Base-by-base conservation (phyloP, 2,113 vertebrate species). In the Dipodomys spectabilis region DNA sequence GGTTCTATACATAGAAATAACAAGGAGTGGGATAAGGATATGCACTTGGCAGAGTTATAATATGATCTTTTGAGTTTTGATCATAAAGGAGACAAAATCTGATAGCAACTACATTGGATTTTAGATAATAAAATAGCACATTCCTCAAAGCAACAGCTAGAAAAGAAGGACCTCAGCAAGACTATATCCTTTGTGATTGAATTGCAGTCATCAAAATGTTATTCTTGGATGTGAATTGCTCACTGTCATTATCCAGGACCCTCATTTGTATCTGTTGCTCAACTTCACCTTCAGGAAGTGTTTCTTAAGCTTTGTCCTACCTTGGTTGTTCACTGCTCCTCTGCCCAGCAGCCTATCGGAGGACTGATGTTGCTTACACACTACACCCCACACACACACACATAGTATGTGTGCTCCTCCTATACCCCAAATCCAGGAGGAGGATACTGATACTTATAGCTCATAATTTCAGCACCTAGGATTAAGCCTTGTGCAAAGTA, bases 31-130 rank as follows among this genome's bases (percentile, higher is more conserved):
- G 62, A 64, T 11, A 30, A 65, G 71, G 32, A 67, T 82, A 23
- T 16, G 12, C 69, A 28, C 27, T 44, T 68, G 35, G 53, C 39
- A 64, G 45, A 32, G 20, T 28, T 78, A 25, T 91, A 64, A 72
- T 78, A 73, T 82, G 82, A 85, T 30, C 62, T 91, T 93, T 53
- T 57, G 65, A 45, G 32, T 49, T 85, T 82, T 95, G 82, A 45
- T 81, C 68, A 64, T 44, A 87, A 85, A 75, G 39, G 30, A 8
- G 8, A 88, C 88, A 79, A 90, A 96, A 39, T 7, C 57, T 44
- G 80, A 28, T 2, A 77, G 77, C 92, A 25, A 71, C 69, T 28
- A 79, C 49, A 23, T 0, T 30, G 13, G 15, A 15, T 75, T 35
- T 44, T 53, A 92, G 45, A 45, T 53, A 72, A 84, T 57, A 82